phyloP scores from a whole-genome alignment of 2,797 vertebrate species.

The Enteromius viviparus region DNA sequence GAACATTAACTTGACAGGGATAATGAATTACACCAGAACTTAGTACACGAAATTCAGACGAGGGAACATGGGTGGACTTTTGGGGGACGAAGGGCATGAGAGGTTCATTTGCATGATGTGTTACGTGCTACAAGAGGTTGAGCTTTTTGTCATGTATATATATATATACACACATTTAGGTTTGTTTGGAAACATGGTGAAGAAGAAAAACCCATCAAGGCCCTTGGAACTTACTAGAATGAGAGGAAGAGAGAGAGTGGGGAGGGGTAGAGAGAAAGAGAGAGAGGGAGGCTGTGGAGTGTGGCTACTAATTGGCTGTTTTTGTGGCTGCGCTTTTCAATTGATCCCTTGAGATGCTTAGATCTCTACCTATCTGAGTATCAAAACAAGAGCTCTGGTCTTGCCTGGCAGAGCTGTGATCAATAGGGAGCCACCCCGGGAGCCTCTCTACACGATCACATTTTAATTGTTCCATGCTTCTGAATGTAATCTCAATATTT shows the following conservation, averaged over 20 bases:
- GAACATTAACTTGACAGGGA: slow-evolving; percentile 89
- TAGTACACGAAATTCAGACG: slow-evolving; percentile 50
- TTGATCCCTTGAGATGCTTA: slow-evolving; percentile 78
- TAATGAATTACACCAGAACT: slow-evolving; percentile 83
- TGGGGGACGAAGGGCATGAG: slow-evolving; percentile 70
- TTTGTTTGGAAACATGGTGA: slow-evolving; percentile 67
- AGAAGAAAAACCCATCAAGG: slow-evolving; percentile 68
- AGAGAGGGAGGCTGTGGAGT: slow-evolving; percentile 65
- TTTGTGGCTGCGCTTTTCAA: slow-evolving; percentile 76
- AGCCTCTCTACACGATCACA: slow-evolving; percentile 41
- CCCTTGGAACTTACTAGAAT: slow-evolving; percentile 69
- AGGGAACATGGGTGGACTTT: slow-evolving; percentile 62
- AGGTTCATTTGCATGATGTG: slow-evolving; percentile 79
- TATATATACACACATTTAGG: slow-evolving; percentile 14
- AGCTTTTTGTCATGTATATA: slow-evolving; percentile 58
- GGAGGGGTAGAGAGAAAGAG: slow-evolving; percentile 17
- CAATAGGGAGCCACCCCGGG: slow-evolving; percentile 63
- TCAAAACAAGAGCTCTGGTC: slow-evolving; percentile 69
- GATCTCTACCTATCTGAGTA: slow-evolving; percentile 77
- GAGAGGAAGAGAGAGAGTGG: background rate
- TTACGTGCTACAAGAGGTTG: slow-evolving; percentile 61
- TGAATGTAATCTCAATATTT: slow-evolving; percentile 59
- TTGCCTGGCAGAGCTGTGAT: slow-evolving; percentile 57
- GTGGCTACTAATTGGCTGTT: slow-evolving; percentile 78
- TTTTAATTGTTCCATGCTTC: slow-evolving; percentile 42